Conservation (phyloP, 2,113 vertebrate species). For the Equus quagga region DNA sequence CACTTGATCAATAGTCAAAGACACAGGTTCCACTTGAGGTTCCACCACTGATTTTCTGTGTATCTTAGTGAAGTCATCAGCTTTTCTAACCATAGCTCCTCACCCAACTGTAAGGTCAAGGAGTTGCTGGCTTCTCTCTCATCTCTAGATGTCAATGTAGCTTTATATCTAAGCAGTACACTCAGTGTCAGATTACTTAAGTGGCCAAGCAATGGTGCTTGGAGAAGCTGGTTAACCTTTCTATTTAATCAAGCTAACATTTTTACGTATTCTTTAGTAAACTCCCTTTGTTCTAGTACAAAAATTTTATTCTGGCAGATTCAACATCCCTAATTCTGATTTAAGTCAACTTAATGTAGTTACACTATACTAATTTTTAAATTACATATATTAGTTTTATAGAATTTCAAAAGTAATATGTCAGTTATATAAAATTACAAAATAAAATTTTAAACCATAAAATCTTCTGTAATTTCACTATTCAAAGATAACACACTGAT, state of each 20-base stretch:
- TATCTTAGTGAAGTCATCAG: not conserved
- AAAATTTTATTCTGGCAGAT: constrained; percentile 9
- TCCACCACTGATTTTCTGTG: not conserved
- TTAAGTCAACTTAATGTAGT: not conserved
- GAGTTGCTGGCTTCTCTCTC: not conserved
- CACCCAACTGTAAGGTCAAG: not conserved
- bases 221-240: not conserved
- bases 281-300: not conserved
- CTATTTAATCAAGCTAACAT: not conserved
- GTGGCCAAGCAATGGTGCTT: not conserved
- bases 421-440: not conserved
- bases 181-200: not conserved
- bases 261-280: constrained; percentile 23
- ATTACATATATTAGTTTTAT: not conserved
- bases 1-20: not conserved
- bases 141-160: not conserved
- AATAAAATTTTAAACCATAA: not conserved
- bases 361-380: constrained; percentile 6
- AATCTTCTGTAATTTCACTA: not conserved
- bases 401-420: constrained; percentile 32
- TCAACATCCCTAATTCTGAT: not conserved
- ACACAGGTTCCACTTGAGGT: not conserved
- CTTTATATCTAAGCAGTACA: not conserved
- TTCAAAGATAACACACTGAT: not conserved
- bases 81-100: not conserved